phyloP scores from a whole-genome alignment of 2,797 vertebrate genomes.

The Hyperoplus immaculatus region DNA sequence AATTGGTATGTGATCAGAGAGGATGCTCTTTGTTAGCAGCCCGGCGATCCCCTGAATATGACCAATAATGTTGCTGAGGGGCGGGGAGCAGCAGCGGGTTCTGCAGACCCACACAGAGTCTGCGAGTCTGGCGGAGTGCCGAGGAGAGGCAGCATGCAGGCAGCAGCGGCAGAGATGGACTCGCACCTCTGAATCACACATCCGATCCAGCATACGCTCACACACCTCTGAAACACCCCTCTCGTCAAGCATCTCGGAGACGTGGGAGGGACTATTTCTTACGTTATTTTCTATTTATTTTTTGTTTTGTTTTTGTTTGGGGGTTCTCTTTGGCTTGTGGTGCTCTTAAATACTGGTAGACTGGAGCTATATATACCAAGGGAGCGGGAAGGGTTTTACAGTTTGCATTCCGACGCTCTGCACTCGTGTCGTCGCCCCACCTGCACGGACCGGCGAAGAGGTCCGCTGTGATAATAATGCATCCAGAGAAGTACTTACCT shows the following conservation, averaged over 20 bases:
- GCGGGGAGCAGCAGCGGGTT: conserved; percentile 75
- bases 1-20: conserved; percentile 56
- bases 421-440: conserved; percentile 73
- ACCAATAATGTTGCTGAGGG: conserved; percentile 80
- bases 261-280: conserved; percentile 34
- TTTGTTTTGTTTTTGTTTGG: no score
- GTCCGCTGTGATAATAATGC: conserved; percentile 84
- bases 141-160: conserved; percentile 72
- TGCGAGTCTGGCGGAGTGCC: conserved; percentile 70
- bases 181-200: conserved; percentile 77
- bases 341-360: conserved; percentile 37
- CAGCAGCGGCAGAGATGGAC: conserved; percentile 75
- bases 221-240: conserved; percentile 60
- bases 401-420: conserved; percentile 68
- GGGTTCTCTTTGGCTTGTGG: conserved; percentile 24
- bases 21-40: conserved; percentile 58
- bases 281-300: conserved; percentile 2
- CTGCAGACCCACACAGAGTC: conserved; percentile 76
- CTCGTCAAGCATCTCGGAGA: conserved; percentile 52
- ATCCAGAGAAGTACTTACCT: conserved; percentile 94
- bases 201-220: conserved; percentile 44
- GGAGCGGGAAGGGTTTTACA: conserved; percentile 44
- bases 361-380: background rate
- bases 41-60: conserved; percentile 61
- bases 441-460: conserved; percentile 78